phyloP scores from a whole-genome alignment of 2,113 vertebrate genomes.

The Leucopternis melanops region DNA sequence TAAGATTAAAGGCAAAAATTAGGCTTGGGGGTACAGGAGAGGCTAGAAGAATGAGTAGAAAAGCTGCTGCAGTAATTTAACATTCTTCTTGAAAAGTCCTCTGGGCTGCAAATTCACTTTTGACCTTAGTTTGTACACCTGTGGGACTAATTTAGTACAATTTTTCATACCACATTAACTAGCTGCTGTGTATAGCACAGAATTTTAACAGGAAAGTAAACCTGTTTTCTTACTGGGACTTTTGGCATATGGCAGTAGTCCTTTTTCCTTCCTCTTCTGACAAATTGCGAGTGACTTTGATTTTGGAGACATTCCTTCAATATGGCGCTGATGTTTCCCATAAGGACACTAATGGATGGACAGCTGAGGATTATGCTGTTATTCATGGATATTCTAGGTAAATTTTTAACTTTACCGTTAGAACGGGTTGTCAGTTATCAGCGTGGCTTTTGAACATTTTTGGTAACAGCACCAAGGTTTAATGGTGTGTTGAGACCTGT shows the following conservation, averaged over 20 bases:
- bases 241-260: not conserved
- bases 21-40: not conserved
- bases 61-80: not conserved
- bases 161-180: not conserved
- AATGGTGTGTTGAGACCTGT: not conserved
- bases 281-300: conserved; percentile 21
- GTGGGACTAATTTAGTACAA: conserved; percentile 42
- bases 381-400: conserved; percentile 83
- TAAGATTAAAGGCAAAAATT: not conserved
- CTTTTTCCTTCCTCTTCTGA: conserved; percentile 11
- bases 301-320: conserved; percentile 49
- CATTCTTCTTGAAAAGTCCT: not conserved
- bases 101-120: not conserved
- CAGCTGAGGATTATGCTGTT: conserved; percentile 82
- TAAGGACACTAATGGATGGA: conserved; percentile 80
- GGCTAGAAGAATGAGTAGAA: not conserved
- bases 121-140: not conserved
- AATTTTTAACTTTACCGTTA: not conserved
- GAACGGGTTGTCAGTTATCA: not conserved
- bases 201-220: not conserved
- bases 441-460: not conserved
- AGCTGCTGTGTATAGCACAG: not conserved
- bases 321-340: conserved; percentile 76
- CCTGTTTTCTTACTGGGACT: not conserved
- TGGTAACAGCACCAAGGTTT: not conserved